Conservation (phyloP, 2,113 vertebrate genomes). For the Sprattus sprattus region DNA sequence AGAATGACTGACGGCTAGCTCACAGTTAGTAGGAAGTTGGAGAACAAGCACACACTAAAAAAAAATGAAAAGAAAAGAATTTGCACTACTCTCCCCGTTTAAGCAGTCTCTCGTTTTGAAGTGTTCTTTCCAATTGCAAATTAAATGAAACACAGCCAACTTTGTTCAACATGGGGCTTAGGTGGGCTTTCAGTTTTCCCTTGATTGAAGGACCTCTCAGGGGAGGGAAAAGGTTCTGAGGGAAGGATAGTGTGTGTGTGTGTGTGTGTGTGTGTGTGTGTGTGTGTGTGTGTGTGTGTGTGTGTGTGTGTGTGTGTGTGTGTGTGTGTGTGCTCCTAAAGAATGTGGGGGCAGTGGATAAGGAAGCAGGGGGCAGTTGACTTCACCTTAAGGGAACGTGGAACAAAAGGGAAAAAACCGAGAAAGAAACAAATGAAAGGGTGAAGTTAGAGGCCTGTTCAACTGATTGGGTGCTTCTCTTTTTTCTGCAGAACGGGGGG, state of each 20-base stretch:
- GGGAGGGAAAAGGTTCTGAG: slow-evolving; percentile 28
- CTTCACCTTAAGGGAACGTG: not conserved
- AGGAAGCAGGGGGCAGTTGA: not conserved
- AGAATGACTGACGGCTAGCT: slow-evolving; percentile 77
- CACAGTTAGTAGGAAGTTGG: slow-evolving; percentile 76
- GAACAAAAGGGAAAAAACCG: slow-evolving; percentile 15
- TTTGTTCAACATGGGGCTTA: slow-evolving; percentile 27
- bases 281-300: too few species aligned
- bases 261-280: too few species aligned
- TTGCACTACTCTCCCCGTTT: slow-evolving; percentile 66
- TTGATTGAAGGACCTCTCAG: slow-evolving; percentile 12
- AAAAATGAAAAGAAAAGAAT: slow-evolving; percentile 49
- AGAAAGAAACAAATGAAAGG: not conserved
- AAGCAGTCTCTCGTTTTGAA: slow-evolving; percentile 41
- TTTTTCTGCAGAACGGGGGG: not conserved
- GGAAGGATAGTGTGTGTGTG: slow-evolving; percentile 20
- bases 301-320: too few species aligned
- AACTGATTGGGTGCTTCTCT: not conserved
- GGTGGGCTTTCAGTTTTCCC: slow-evolving; percentile 14
- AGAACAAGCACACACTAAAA: slow-evolving; percentile 55
- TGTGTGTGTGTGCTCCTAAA: too few species aligned
- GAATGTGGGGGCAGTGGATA: too few species aligned
- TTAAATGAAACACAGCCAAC: slow-evolving; percentile 33
- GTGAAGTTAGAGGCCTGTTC: slow-evolving; percentile 23
- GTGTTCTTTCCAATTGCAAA: slow-evolving; percentile 55